Evolutionary conservation across 1,140 invertebrate genomes (phyloP).

Genomic region (Myzus persicae): DNA sequence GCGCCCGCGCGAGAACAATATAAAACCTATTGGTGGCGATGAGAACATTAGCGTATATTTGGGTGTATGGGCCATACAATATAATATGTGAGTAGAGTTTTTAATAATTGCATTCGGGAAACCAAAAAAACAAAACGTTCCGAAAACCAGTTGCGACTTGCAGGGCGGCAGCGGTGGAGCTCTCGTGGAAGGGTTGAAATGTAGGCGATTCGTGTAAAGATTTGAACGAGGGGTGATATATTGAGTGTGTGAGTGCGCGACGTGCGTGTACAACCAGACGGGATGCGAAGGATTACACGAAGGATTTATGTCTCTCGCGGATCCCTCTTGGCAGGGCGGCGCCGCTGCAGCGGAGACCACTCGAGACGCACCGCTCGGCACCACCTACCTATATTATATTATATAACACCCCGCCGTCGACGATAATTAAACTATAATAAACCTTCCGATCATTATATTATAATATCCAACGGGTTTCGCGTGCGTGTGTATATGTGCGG

Average conservation of each 20-base stretch:
- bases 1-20: slow-evolving; percentile 2
- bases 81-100: not conserved
- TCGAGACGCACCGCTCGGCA: slow-evolving; percentile 34
- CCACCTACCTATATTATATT: slow-evolving; percentile 22
- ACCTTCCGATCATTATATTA: slow-evolving; percentile 48
- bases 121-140: slow-evolving; percentile 26
- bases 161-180: not conserved
- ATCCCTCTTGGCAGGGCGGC: not conserved
- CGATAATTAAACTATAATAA: slow-evolving; percentile 56
- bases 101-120: slow-evolving; percentile 36
- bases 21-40: not conserved
- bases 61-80: not conserved
- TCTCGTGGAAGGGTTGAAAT: slow-evolving; percentile 28
- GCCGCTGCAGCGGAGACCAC: slow-evolving; percentile 16
- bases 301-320: slow-evolving; percentile 35
- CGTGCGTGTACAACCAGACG: not conserved
- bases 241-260: slow-evolving; percentile 15
- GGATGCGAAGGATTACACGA: slow-evolving; percentile 38
- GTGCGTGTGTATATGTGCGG: not conserved
- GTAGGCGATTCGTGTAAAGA: not conserved
- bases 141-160: slow-evolving; percentile 38
- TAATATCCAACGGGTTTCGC: slow-evolving; percentile 39
- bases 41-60: slow-evolving; percentile 24
- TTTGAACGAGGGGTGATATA: slow-evolving; percentile 1
- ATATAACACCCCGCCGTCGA: slow-evolving; percentile 22